Evolutionary conservation across 2,797 vertebrate genomes (phyloP), one percentile per base, ranked within the genome.

Genomic region (Cryptoblepharus egeriae): DNA sequence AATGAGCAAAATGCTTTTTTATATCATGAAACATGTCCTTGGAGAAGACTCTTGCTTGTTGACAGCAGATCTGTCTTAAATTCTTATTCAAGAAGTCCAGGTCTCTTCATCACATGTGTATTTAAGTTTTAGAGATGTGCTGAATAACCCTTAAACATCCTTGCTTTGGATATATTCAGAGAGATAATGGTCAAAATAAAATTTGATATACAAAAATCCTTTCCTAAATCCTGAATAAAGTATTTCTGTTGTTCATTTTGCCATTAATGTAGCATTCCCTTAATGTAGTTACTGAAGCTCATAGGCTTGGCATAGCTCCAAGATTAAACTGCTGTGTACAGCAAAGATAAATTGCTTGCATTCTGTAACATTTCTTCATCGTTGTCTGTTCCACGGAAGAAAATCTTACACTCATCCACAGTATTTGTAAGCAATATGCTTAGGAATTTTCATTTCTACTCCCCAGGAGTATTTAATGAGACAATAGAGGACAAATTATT

Each of bases 331-430:
- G 72, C 87, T 68, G 32, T 0, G 8, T n/a, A 0, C 1, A 35
- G 79, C 0, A 28, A 88, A 93, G 89, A 91, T 86, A 87, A 92
- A 94, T 90, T 85, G 85, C 86, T 89, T 91, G 90, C 90, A 91
- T 93, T 87, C 84, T 80, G 86, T 79, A 79, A 85, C 89, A 13
- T 94, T 92, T 91, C 91, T 89, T 89, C 85, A 81, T 90, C 88
- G 90, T 91, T 88, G 65, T 86, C 87, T 3, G 69, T 92, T 92
- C 57, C 88, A 89, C 81, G 82, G 64, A 88, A 84, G 89, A 88
- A 93, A 88, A 89, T 79, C 88, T 91, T 90, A 87, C 85, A 91
- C 84, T 73, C 80, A 85, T 85, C 80, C 52, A 0, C 83, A 83
- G 89, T 85, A 85, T 88, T 86, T 89, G 88, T 90, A 55, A 90